phyloP scores from a whole-genome alignment of 2,888 invertebrate genomes.

The Andrena chrysosceles region DNA sequence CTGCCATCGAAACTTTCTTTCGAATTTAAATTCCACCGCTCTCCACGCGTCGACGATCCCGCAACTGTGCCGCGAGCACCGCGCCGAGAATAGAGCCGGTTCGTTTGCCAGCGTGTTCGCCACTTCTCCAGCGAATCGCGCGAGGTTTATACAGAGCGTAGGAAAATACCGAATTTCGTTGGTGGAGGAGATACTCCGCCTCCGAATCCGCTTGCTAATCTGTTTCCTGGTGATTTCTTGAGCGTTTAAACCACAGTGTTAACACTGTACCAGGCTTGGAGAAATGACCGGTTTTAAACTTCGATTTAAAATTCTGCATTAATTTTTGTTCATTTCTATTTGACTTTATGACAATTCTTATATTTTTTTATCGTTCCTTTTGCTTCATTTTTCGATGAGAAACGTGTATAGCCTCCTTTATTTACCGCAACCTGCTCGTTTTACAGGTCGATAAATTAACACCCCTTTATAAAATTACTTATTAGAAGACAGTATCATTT shows the following conservation, averaged over 20 bases:
- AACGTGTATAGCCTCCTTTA: too few relatives aligned
- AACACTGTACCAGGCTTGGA: too few relatives aligned
- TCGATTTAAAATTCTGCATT: too few relatives aligned
- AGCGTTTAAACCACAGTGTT: neutral
- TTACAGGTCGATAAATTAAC: too few relatives aligned
- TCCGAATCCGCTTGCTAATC: neutral
- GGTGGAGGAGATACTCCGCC: neutral
- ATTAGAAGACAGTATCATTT: too few relatives aligned
- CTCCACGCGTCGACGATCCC: neutral
- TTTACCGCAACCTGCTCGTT: too few relatives aligned
- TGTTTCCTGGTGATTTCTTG: neutral
- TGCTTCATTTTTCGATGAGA: too few relatives aligned
- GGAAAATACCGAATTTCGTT: neutral
- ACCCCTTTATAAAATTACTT: too few relatives aligned
- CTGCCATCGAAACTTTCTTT: slow-evolving; percentile 54
- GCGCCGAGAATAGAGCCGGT: neutral
- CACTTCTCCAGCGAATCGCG: neutral
- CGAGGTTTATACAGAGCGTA: neutral
- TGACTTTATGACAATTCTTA: too few relatives aligned
- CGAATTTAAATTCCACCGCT: slow-evolving; percentile 54
- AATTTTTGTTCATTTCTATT: too few relatives aligned
- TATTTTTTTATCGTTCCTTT: too few relatives aligned
- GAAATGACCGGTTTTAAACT: too few relatives aligned
- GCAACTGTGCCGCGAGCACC: neutral
- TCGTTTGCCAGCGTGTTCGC: neutral